phyloP scores from a whole-genome alignment of 1,140 invertebrate species.

The Dicyema japonicum region DNA sequence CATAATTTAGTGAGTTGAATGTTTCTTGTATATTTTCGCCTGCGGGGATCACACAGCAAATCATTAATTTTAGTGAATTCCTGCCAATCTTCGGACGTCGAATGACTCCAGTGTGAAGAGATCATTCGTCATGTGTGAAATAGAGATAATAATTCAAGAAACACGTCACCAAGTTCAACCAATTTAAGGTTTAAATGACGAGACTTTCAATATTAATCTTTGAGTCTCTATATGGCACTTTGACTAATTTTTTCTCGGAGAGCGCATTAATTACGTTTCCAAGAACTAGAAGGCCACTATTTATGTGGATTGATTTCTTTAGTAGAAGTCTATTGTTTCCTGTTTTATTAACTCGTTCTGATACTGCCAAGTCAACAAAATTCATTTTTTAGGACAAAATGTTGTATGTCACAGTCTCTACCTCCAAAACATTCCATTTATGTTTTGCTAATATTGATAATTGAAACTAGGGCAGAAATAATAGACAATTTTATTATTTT shows the following conservation, averaged over 20 bases:
- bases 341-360: slow-evolving; percentile 60
- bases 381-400: slow-evolving; percentile 17
- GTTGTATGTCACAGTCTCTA: not conserved
- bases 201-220: slow-evolving; percentile 59
- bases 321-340: slow-evolving; percentile 57
- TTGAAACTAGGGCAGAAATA: too few relatives aligned
- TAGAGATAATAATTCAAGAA: too few relatives aligned
- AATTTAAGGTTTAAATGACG: slow-evolving; percentile 12
- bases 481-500: too few relatives aligned
- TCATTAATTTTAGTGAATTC: slow-evolving; percentile 62
- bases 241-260: slow-evolving; percentile 32
- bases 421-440: slow-evolving; percentile 1
- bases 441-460: slow-evolving; percentile 12
- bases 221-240: slow-evolving; percentile 51
- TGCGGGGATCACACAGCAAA: slow-evolving; percentile 61
- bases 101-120: too few relatives aligned
- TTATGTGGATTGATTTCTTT: slow-evolving; percentile 50
- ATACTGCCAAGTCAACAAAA: slow-evolving; percentile 48
- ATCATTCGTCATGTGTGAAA: too few relatives aligned
- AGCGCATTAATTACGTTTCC: slow-evolving; percentile 68
- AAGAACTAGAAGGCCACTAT: slow-evolving; percentile 49
- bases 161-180: too few relatives aligned
- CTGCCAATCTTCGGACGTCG: too few relatives aligned
- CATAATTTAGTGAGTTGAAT: slow-evolving; percentile 51
- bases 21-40: slow-evolving; percentile 58